Percentiles rank a stretch among this genome's conserved stretches.
Evolutionary conservation across 2,797 vertebrate species (phyloP).

Genomic region (Chiroxiphia lanceolata): DNA sequence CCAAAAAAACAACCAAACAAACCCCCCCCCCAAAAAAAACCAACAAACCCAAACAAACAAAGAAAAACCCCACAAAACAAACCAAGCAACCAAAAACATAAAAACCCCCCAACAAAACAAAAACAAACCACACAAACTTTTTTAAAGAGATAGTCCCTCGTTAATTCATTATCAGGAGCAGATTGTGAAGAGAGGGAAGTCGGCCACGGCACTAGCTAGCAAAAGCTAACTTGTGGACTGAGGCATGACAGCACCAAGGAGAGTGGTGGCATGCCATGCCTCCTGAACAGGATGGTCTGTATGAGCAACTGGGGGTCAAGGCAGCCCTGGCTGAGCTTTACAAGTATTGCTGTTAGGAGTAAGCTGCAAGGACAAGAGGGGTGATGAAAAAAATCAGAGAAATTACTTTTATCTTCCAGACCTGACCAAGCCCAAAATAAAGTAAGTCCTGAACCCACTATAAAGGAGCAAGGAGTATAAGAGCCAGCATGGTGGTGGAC

Average conservation of each 20-base stretch:
- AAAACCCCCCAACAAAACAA: too few species aligned
- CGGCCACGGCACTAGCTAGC: not conserved
- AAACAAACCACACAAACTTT: not conserved
- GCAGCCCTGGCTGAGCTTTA: not conserved
- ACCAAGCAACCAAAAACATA: not conserved
- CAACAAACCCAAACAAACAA: not conserved
- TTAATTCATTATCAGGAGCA: too few species aligned
- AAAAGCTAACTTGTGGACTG: not conserved
- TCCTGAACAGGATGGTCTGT: not conserved
- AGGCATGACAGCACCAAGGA: not conserved
- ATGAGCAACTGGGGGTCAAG: not conserved
- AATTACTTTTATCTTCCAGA: not conserved
- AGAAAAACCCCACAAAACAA: too few species aligned
- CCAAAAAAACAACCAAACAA: not conserved
- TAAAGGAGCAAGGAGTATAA: not conserved
- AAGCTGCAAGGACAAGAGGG: not conserved
- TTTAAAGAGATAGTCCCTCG: not conserved
- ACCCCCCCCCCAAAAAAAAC: too few species aligned
- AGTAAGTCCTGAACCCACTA: not conserved
- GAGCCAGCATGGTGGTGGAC: not conserved
- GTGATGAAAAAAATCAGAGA: not conserved
- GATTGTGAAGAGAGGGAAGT: not conserved
- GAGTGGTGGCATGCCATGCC: rapidly evolving
- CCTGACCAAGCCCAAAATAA: not conserved
- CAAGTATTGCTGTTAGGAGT: not conserved